Base-by-base conservation (phyloP, 1,140 invertebrate species). In the Lordiphosa stackelbergi region DNA sequence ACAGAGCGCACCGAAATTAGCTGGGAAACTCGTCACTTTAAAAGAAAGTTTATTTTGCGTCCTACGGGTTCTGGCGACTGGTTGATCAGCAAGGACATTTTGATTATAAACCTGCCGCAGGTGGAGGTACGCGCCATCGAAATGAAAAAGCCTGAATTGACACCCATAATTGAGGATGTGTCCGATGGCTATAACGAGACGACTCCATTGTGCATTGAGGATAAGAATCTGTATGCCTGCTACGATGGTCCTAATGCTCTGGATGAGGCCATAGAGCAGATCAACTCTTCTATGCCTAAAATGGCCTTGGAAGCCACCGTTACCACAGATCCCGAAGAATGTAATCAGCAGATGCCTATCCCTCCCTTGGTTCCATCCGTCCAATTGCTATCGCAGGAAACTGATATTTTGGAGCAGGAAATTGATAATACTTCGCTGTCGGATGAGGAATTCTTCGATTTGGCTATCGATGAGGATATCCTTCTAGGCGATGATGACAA, bases 381-480 rank as follows among this genome's bases (percentile, higher is more conserved):
- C 4, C 40, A 5, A 42, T 10, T 5, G 10, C 4, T 10, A 4
- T 6, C 1, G 2, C 7, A 31, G 1, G 7, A 31, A 1, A 1
- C 7, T 28, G 1, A 5, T 2, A 28, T 2, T 1, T 31, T 31
- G 28, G 28, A 31, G 7, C 7, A 31, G 28, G 28, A 31, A 31
- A 31, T 31, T 1, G 55, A 60, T 16, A 37, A 65, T 0, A 62
- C 53, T 0, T 6, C 42, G 10, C 1, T 47, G 5, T 36, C 49
- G 3, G 66, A 74, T 13, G 66, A 73, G 12, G 62, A 68, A 6
- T 6, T 7, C 28, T 12, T 41, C 7, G 55, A 46, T 2, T 31
- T 74, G 13, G 31, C 43, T 1, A 60, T 75, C 41, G 52, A 71
- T 16, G 72, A 75, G 16, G 66, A 74, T 13, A 53, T 51, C 3